These are phyloP conservation scores for Astyanax mexicanus DNA, from an alignment of 2,797 vertebrate species.

Conservation along the genomic window DNA sequence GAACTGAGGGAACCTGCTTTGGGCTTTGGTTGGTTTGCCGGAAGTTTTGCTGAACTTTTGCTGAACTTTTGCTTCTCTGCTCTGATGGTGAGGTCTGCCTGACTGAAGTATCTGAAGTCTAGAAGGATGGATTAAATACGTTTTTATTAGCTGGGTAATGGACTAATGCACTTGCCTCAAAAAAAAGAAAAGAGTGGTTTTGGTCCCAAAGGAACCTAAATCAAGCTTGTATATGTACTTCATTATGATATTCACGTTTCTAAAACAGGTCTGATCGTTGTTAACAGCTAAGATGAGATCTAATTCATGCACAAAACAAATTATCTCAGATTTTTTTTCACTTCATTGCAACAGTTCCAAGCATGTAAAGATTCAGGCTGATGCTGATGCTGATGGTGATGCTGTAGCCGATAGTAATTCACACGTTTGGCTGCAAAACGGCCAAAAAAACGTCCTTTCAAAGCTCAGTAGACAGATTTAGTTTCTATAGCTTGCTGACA, in stretches of 20 bases:
- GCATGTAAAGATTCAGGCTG: background rate
- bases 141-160: background rate
- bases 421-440: background rate
- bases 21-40: background rate
- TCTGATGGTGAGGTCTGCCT: background rate
- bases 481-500: background rate
- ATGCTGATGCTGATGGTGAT: background rate
- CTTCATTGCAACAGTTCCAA: background rate
- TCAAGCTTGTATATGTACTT: background rate
- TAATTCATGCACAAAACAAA: background rate
- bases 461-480: background rate
- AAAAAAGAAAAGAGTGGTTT: background rate
- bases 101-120: background rate
- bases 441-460: no score
- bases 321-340: background rate
- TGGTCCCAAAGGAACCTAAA: slow-evolving; percentile 1
- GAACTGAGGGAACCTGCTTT: background rate
- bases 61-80: background rate
- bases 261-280: background rate
- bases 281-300: background rate
- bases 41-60: background rate
- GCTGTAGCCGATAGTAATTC: background rate
- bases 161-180: background rate
- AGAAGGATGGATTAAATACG: background rate
- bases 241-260: background rate